Conservation (phyloP, 2,113 vertebrate species). For the Anthoscopus minutus region DNA sequence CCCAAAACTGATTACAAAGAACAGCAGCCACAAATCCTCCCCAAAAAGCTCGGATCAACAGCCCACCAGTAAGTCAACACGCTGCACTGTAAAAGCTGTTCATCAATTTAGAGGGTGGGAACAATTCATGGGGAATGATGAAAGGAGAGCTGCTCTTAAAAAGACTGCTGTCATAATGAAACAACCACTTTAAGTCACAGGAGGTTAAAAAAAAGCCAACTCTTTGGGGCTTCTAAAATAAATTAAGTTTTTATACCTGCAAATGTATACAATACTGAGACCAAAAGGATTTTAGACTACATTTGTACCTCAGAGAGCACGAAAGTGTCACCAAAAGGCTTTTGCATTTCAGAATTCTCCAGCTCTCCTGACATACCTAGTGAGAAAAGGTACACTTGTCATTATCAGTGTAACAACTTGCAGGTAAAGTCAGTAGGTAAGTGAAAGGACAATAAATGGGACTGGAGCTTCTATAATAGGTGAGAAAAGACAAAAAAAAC, state of each 20-base stretch:
- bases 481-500: neutral
- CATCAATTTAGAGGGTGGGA: neutral
- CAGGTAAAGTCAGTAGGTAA: neutral
- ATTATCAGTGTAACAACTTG: neutral
- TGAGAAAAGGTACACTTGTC: neutral
- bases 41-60: neutral
- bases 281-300: neutral
- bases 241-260: neutral
- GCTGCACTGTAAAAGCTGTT: neutral
- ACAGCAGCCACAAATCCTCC: neutral
- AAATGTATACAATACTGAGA: neutral
- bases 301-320: neutral
- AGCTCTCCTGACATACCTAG: neutral
- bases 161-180: neutral
- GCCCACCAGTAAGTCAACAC: neutral
- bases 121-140: neutral
- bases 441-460: neutral
- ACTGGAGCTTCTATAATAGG: neutral
- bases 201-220: neutral
- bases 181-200: neutral
- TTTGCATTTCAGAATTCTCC: neutral
- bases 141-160: neutral
- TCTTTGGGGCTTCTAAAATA: neutral
- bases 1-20: neutral
- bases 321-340: neutral